phyloP scores from a whole-genome alignment of 1,140 invertebrate species.

The Sarcophaga bullata region DNA sequence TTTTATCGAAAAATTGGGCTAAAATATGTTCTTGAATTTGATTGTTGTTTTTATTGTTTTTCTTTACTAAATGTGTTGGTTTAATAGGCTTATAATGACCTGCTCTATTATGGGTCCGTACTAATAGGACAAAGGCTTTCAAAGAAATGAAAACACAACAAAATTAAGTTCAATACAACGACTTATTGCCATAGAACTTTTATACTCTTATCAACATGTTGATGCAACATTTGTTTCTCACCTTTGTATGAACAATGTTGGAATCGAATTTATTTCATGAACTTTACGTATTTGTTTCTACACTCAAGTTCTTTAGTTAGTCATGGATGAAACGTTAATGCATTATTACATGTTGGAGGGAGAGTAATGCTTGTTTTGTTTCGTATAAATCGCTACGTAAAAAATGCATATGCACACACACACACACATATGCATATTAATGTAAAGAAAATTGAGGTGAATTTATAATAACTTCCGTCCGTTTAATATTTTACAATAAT shows the following conservation, averaged over 20 bases:
- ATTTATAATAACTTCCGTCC: slow-evolving; percentile 15
- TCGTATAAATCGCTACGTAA: not conserved
- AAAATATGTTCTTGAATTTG: no score
- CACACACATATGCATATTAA: no score
- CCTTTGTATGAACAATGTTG: not conserved
- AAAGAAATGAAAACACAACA: no score
- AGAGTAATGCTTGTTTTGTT: not conserved
- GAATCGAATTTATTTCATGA: not conserved
- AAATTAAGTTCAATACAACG: no score
- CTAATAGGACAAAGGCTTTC: no score
- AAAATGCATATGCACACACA: not conserved
- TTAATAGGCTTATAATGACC: no score
- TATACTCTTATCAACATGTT: not conserved
- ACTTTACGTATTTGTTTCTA: not conserved
- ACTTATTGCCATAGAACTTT: no score
- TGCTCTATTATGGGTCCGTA: no score
- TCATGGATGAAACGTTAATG: slow-evolving; percentile 1
- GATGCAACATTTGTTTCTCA: not conserved
- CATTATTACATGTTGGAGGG: not conserved
- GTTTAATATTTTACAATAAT: not conserved
- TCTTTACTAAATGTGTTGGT: no score
- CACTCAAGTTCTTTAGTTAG: not conserved
- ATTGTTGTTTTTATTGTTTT: no score
- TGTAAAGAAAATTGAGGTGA: not conserved
- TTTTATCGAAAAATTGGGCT: no score